Evolutionary conservation across 2,797 vertebrate genomes (phyloP).

Genomic region (Taenioides sp.): DNA sequence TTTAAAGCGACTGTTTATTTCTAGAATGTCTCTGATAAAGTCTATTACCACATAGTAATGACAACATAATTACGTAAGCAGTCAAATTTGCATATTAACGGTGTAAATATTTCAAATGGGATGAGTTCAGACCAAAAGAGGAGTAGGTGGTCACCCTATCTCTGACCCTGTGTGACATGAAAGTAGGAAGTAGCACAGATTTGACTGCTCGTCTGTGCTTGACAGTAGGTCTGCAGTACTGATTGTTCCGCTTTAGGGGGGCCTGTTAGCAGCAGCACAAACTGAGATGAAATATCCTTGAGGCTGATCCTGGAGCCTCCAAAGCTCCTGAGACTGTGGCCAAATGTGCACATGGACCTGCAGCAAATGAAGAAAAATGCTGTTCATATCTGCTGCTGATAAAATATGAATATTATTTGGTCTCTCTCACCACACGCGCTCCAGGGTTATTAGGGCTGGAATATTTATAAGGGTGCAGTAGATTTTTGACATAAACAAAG

Average conservation of each 20-base stretch:
- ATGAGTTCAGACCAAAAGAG: no score
- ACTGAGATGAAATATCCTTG: constrained; percentile 37
- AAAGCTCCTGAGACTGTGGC: constrained; percentile 14
- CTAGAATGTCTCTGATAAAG: no score
- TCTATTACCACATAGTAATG: no score
- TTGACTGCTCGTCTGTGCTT: constrained; percentile 11
- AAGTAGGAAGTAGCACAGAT: constrained; percentile 17
- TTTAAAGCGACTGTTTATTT: no score
- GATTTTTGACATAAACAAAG: constrained; percentile 26
- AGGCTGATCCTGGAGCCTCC: constrained; percentile 24
- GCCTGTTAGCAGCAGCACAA: constrained; percentile 32
- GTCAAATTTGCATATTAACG: no score
- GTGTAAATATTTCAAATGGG: no score
- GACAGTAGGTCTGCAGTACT: constrained; percentile 25
- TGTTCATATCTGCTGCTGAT: constrained; percentile 25
- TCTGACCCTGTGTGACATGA: constrained; percentile 24
- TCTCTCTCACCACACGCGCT: constrained; percentile 19
- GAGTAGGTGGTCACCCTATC: not conserved
- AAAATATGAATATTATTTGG: constrained; percentile 17
- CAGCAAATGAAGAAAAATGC: constrained; percentile 19
- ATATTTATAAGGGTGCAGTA: constrained; percentile 29
- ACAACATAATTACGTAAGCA: no score
- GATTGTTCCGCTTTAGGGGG: constrained; percentile 16
- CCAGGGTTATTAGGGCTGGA: constrained; percentile 4
- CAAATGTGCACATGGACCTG: constrained; percentile 15